These are phyloP conservation scores for Lepidothrix coronata DNA, from an alignment of 2,113 vertebrate genomes.

Conservation along the genomic window DNA sequence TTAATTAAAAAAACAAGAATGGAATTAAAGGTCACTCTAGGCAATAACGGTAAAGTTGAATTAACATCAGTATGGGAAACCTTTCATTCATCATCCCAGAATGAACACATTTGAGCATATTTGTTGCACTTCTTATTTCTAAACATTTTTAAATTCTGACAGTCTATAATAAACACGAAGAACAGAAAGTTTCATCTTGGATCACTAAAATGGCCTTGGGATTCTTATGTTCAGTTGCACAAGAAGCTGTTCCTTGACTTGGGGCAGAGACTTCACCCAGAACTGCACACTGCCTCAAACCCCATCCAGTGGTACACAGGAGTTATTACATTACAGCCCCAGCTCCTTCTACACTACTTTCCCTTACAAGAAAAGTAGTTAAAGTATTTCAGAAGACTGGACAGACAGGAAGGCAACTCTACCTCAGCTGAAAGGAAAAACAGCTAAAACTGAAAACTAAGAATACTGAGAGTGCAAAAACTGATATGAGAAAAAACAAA, in stretches of 20 bases:
- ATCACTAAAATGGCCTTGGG: not conserved
- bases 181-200: not conserved
- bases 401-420: not conserved
- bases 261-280: not conserved
- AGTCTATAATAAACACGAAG: not conserved
- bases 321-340: slow-evolving; percentile 31
- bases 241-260: not conserved
- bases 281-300: slow-evolving; percentile 43
- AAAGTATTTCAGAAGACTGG: not conserved
- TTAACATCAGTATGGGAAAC: not conserved
- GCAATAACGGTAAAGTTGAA: slow-evolving; percentile 20
- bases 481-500: not conserved
- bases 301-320: slow-evolving; percentile 47
- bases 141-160: slow-evolving; percentile 1
- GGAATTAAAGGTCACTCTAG: slow-evolving; percentile 11
- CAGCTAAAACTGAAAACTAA: not conserved
- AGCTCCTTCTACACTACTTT: not conserved
- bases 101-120: not conserved
- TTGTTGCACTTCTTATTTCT: not conserved
- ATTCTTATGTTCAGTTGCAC: not conserved
- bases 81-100: not conserved
- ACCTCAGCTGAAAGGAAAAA: not conserved
- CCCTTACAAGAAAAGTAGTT: not conserved
- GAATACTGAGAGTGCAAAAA: not conserved
- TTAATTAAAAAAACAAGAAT: slow-evolving; percentile 46